A percentile compares a stretch with the other conserved stretches of the same genome.
These are phyloP conservation scores for Drosophila pachea DNA, from an alignment of 1,140 invertebrate genomes.

Conservation along the genomic window DNA sequence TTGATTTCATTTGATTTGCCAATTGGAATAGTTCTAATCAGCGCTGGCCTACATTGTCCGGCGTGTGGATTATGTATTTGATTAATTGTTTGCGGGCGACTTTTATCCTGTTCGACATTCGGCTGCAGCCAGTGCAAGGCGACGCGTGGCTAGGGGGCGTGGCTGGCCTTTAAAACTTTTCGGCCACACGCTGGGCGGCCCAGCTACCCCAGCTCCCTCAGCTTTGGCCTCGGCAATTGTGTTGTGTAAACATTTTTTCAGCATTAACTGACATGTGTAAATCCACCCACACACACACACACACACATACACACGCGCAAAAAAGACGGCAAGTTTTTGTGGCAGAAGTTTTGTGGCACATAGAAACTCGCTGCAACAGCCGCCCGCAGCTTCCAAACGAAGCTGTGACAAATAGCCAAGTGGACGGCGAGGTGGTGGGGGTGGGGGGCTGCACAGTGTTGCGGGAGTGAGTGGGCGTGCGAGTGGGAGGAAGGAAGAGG, in stretches of 20 bases:
- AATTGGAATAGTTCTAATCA: too few species aligned
- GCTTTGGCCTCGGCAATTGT: conserved; percentile 57
- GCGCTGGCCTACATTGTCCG: conserved; percentile 35
- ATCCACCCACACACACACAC: conserved; percentile 35
- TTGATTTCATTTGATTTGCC: too few species aligned
- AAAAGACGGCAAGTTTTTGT: conserved; percentile 39
- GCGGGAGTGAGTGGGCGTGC: not conserved
- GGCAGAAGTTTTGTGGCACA: conserved; percentile 30
- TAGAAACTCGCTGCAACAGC: conserved; percentile 8
- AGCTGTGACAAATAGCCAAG: conserved; percentile 64
- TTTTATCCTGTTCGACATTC: conserved; percentile 66
- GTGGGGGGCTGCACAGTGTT: too few species aligned
- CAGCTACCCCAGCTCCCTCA: conserved; percentile 6
- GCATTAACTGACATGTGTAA: conserved; percentile 76
- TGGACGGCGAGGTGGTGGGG: not conserved
- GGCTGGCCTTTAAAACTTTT: conserved; percentile 60
- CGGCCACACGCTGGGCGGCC: conserved; percentile 36
- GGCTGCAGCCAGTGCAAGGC: conserved; percentile 33
- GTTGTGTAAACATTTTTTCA: conserved; percentile 76
- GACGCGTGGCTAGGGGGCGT: conserved; percentile 2
- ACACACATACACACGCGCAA: conserved; percentile 17
- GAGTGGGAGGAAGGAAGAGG: not conserved
- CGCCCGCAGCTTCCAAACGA: conserved; percentile 47
- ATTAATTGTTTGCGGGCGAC: conserved; percentile 66
- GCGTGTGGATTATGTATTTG: conserved; percentile 72